Evolutionary conservation across 2,888 invertebrate genomes (phyloP), one percentile per base, ranked within the genome.

Genomic region (Ceratothoa steindachneri): DNA sequence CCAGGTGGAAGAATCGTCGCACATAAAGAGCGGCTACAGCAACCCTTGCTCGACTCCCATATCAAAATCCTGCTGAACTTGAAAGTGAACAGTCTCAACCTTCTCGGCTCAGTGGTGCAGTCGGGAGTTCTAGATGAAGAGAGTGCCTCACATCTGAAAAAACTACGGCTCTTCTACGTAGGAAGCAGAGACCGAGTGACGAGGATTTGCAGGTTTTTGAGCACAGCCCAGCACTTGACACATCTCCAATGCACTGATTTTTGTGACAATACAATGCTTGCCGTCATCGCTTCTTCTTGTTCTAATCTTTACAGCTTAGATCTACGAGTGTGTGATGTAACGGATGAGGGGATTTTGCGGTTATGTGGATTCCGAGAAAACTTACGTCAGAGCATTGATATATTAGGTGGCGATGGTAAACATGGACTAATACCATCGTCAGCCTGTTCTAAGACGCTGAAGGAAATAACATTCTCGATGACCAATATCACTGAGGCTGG

Each of bases 401-500:
- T 70, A 24, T 53, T 79, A 27, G 72, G 75, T 31, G 60, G 55
- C 27, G 79, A 76, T 1, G 78, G 64, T 24, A 73, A 51, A 15
- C 52, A 51, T n/a, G 30, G 19, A 15, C 41, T 79, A 19, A 67
- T 52, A 19, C 76, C 79, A n/a, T 55, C 31, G 1, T 74, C 76
- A 5, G 66, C 64, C 51, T 79, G 79, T 30, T 69, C 74, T 15
- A 64, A 31, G 2, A 67, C 74, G 19, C 72, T 79, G 15, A 76
- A 74, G 53, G 73, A 79, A 51, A 79, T 79, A 7, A 76, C 76
- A 55, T 60, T 79, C 52, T 69, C 72, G 51, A 79, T 79, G 79
- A 79, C 79, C 30, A 79, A 79, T 55, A 74, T 79, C 22, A 79
- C 79, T 27, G 79, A 79, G 69, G 79, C 76, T 0, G 79, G 79